phyloP scores from a whole-genome alignment of 2,888 invertebrate genomes.

The Physocephala rufipes region DNA sequence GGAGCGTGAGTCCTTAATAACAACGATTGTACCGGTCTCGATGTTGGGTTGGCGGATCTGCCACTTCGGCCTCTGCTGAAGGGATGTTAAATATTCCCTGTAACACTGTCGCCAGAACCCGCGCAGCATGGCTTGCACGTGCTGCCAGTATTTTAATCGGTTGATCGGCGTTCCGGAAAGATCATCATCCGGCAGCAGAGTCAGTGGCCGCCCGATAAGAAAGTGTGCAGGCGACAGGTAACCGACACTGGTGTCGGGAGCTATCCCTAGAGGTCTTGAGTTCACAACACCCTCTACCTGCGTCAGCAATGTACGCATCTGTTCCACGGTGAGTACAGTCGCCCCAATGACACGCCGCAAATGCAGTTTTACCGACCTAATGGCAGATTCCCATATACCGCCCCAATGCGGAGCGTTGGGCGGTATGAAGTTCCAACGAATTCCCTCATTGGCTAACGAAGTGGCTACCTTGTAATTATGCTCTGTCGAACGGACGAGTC shows the following conservation, averaged over 20 bases:
- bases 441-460: conserved; percentile 23
- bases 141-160: background rate
- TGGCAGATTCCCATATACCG: conserved; percentile 28
- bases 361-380: conserved; percentile 27
- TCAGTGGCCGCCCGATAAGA: conserved; percentile 28
- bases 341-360: conserved; percentile 29
- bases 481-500: background rate
- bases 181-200: conserved; percentile 22
- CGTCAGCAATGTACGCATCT: conserved; percentile 27
- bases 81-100: conserved; percentile 6
- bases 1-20: background rate
- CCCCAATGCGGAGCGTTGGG: conserved; percentile 22
- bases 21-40: background rate
- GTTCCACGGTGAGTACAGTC: conserved; percentile 23
- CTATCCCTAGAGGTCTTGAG: conserved; percentile 27
- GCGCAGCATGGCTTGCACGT: background rate
- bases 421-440: conserved; percentile 23
- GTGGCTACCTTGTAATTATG: conserved; percentile 11
- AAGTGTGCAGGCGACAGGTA: conserved; percentile 31
- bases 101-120: conserved; percentile 9
- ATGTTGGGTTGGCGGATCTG: background rate
- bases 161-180: background rate
- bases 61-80: conserved; percentile 17
- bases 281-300: conserved; percentile 35
- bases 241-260: conserved; percentile 15